A percentile compares a stretch with the other conserved stretches of the same genome.
These are phyloP conservation scores for Sarcoramphus papa DNA, from an alignment of 2,797 vertebrate species.

Conservation along the genomic window DNA sequence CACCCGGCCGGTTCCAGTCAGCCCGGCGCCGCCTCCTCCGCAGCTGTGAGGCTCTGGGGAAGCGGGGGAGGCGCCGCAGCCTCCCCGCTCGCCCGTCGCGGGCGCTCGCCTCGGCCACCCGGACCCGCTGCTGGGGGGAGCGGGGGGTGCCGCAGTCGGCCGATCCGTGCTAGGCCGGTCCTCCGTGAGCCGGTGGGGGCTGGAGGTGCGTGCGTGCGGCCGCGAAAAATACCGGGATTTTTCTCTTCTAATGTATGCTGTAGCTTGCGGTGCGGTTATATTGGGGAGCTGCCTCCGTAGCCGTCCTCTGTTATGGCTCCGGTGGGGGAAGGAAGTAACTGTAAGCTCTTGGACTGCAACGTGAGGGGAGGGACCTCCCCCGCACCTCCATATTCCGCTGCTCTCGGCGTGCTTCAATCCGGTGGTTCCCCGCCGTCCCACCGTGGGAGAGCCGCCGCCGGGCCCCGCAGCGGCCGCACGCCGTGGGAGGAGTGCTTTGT, in stretches of 20 bases:
- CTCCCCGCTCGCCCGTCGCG: background rate
- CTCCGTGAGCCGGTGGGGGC: too few relatives aligned
- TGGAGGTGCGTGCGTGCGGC: background rate
- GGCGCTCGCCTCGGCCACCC: too few relatives aligned
- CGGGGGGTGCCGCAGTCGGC: background rate
- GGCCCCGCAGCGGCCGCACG: too few relatives aligned
- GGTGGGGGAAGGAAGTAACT: background rate
- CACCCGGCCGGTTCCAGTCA: background rate
- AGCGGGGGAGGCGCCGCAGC: too few relatives aligned
- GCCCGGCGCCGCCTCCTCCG: background rate
- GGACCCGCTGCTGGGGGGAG: background rate
- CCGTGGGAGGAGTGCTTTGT: background rate
- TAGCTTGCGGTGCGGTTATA: background rate
- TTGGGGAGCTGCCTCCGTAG: background rate
- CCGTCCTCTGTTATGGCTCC: background rate
- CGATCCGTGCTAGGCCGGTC: too few relatives aligned
- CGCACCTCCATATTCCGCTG: background rate
- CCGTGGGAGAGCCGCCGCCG: background rate
- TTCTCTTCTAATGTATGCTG: rapidly evolving
- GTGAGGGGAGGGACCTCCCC: background rate
- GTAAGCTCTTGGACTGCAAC: background rate
- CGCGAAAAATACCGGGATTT: rapidly evolving
- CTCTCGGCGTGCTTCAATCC: background rate
- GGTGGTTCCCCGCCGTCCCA: background rate
- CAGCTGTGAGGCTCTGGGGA: background rate